Percentiles rank a stretch among this genome's conserved stretches.
phyloP scores from a whole-genome alignment of 2,797 vertebrate species.

The Poecilia wingei region DNA sequence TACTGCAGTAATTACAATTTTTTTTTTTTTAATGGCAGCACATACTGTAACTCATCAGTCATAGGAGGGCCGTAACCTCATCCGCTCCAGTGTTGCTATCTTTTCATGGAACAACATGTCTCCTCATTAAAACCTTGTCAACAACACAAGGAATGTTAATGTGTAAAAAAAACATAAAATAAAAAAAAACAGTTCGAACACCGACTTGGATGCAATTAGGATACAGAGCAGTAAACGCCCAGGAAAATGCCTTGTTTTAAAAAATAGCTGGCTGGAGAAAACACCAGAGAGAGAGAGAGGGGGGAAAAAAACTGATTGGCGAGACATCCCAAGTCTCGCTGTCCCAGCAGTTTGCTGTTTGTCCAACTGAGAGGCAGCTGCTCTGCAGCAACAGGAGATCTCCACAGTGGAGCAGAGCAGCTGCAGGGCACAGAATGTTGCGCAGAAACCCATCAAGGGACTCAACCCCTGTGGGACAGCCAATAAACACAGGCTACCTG shows the following conservation, averaged over 20 bases:
- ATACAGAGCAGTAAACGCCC: not conserved
- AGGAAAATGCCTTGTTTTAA: not conserved
- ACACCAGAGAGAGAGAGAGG: not conserved
- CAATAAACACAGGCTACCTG: conserved; percentile 8
- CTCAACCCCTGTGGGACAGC: conserved; percentile 23
- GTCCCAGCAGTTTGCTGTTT: conserved; percentile 10
- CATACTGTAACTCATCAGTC: conserved; percentile 8
- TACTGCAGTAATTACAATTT: conserved; percentile 46
- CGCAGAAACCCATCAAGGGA: conserved; percentile 7
- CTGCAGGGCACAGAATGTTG: conserved; percentile 20
- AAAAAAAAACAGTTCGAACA: not conserved
- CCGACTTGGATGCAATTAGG: not conserved
- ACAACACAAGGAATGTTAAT: not conserved
- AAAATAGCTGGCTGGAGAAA: not conserved
- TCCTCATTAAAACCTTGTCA: conserved; percentile 27
- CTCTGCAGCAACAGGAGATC: conserved; percentile 17
- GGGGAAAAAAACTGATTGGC: not conserved
- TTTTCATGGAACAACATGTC: conserved; percentile 7
- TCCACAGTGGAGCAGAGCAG: conserved; percentile 23
- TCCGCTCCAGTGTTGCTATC: not conserved
- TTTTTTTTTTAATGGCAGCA: not conserved
- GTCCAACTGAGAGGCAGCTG: conserved; percentile 33
- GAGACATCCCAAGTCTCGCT: not conserved
- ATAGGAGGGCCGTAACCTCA: conserved; percentile 14
- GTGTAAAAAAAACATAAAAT: not conserved